Conservation (phyloP, 1,140 invertebrate genomes). For the Uloborus diversus region DNA sequence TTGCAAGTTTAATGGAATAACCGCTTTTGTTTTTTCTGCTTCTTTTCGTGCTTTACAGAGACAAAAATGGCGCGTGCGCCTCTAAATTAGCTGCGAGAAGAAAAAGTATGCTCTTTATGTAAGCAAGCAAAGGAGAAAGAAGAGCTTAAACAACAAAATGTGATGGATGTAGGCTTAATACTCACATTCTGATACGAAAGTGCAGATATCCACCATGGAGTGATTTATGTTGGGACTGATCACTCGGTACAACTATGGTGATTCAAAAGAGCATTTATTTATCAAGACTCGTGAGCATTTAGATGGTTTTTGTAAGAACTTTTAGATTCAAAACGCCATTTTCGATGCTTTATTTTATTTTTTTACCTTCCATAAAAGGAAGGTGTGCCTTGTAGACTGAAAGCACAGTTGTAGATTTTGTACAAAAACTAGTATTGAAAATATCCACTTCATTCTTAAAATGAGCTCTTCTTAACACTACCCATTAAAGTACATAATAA, state of each 20-base stretch:
- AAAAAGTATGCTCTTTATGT: background rate
- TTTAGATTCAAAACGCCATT: too few relatives aligned
- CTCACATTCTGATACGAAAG: constrained; percentile 30
- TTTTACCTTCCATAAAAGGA: too few relatives aligned
- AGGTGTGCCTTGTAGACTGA: too few relatives aligned
- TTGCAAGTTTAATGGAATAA: constrained; percentile 55
- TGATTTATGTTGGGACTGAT: constrained; percentile 45
- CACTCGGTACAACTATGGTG: constrained; percentile 40
- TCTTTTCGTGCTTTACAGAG: background rate
- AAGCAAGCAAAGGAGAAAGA: background rate
- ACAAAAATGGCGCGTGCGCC: constrained; percentile 7
- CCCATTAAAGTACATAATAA: too few relatives aligned
- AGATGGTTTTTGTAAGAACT: too few relatives aligned
- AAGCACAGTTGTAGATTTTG: too few relatives aligned
- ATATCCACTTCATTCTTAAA: too few relatives aligned
- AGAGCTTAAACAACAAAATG: constrained; percentile 28
- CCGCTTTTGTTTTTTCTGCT: constrained; percentile 21
- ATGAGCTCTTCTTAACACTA: too few relatives aligned
- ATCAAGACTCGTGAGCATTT: constrained; percentile 50
- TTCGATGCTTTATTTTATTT: too few relatives aligned
- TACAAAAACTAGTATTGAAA: too few relatives aligned
- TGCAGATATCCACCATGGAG: constrained; percentile 36
- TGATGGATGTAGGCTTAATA: constrained; percentile 53
- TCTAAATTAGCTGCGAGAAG: constrained; percentile 33
- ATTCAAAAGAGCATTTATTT: constrained; percentile 49